Conservation (phyloP, 2,113 vertebrate genomes). For the Sporophila hypoxantha region DNA sequence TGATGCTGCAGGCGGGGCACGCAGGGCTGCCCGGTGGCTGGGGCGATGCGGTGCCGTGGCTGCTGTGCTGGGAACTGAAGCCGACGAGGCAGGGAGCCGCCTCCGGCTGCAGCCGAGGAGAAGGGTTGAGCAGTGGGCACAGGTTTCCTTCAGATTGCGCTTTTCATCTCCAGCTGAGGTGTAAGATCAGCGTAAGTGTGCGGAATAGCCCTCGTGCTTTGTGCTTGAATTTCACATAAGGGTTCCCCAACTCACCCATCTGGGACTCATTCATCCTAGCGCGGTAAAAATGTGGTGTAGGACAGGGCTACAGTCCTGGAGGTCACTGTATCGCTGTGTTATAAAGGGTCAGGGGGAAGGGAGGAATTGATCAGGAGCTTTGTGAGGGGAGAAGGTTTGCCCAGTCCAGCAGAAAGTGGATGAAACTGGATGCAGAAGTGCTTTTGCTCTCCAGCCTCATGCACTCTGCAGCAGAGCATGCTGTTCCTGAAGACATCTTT, state of each 20-base stretch:
- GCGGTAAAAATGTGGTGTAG: neutral
- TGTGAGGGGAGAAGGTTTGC: neutral
- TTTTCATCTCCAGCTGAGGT: neutral
- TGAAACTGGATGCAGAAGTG: neutral
- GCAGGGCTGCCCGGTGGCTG: neutral
- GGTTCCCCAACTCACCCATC: neutral
- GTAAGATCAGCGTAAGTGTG: neutral
- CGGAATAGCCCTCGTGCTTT: neutral
- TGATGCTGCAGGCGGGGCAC: neutral
- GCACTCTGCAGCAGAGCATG: neutral
- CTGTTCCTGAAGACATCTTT: neutral
- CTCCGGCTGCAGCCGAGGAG: neutral
- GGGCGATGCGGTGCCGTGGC: neutral
- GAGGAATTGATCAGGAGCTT: neutral
- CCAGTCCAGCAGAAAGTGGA: neutral
- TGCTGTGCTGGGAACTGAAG: neutral
- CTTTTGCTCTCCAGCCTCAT: neutral
- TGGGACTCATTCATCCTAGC: neutral
- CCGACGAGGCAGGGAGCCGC: neutral
- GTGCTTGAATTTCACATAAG: neutral
- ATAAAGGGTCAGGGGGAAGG: neutral
- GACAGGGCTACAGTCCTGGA: neutral
- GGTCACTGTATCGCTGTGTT: accelerated
- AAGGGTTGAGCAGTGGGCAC: neutral
- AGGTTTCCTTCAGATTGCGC: neutral